Evolutionary conservation across 2,113 vertebrate species (phyloP).

Genomic region (Cnemophilus loriae): DNA sequence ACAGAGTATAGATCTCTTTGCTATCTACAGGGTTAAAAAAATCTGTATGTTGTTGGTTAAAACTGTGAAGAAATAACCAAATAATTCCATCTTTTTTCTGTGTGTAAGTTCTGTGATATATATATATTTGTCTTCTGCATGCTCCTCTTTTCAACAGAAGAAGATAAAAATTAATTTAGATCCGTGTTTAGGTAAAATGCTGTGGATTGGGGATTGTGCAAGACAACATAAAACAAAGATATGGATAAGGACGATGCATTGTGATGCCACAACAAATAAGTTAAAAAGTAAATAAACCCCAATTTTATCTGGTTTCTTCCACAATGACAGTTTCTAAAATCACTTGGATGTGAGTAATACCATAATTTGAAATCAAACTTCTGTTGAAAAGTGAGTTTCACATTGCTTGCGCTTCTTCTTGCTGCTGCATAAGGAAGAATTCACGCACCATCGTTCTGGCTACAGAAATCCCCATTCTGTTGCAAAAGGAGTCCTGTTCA

Average conservation of each 20-base stretch:
- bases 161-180: not conserved
- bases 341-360: not conserved
- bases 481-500: not conserved
- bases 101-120: not conserved
- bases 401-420: not conserved
- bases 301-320: not conserved
- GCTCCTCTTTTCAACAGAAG: not conserved
- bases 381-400: not conserved
- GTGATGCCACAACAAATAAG: not conserved
- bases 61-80: not conserved
- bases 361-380: not conserved
- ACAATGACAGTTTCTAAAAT: not conserved
- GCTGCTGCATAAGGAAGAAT: not conserved
- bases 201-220: not conserved
- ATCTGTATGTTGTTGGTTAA: not conserved
- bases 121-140: not conserved
- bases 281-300: not conserved
- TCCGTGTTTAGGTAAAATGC: not conserved
- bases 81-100: not conserved
- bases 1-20: not conserved
- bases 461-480: not conserved
- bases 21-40: not conserved
- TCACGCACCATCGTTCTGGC: accelerated
- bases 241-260: not conserved
- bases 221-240: not conserved